These are phyloP conservation scores for Aporrectodea caliginosa DNA, from an alignment of 1,140 invertebrate species.

Conservation along the genomic window DNA sequence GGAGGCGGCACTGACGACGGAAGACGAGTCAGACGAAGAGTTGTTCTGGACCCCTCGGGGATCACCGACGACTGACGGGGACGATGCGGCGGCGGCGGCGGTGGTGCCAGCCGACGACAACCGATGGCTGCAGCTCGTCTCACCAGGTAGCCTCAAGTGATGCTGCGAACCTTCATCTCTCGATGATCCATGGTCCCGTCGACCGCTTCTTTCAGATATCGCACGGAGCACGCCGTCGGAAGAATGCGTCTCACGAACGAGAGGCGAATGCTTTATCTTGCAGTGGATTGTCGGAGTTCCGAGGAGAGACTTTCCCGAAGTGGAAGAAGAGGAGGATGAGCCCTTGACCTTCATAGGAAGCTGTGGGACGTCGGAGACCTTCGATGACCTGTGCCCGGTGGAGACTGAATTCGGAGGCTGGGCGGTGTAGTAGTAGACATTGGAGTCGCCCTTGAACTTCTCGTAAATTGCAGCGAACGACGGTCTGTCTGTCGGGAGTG, in stretches of 20 bases:
- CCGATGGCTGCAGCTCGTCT: not conserved
- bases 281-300: not conserved
- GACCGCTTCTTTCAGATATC: not conserved
- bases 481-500: conserved; percentile 18
- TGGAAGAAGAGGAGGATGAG: not conserved
- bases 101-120: no score
- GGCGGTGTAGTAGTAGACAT: conserved; percentile 20
- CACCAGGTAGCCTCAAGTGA: not conserved
- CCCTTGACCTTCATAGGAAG: not conserved
- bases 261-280: not conserved
- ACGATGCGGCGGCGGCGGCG: no score
- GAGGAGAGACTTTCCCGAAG: no score
- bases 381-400: not conserved
- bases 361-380: not conserved
- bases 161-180: no score
- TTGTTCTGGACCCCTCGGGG: no score
- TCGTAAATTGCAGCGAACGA: conserved; percentile 24
- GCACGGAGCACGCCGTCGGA: not conserved
- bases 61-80: no score
- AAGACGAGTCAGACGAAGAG: not conserved
- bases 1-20: not conserved
- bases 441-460: conserved; percentile 31
- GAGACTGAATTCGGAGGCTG: not conserved
- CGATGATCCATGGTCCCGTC: not conserved
- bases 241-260: not conserved